phyloP scores from a whole-genome alignment of 2,888 invertebrate genomes.

The Acanthopleura granulata region DNA sequence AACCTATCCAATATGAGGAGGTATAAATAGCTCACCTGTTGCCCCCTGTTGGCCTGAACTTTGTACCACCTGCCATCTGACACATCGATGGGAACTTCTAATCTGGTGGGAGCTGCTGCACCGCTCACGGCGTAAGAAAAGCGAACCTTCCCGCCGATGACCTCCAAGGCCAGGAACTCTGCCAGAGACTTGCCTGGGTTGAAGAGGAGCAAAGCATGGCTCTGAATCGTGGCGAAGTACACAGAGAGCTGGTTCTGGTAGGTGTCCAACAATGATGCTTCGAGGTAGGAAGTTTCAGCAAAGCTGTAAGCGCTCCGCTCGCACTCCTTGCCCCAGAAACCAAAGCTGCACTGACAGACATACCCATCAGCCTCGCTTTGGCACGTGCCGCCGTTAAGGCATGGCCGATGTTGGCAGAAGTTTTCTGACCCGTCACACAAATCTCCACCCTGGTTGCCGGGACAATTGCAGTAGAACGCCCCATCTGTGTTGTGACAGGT shows the following conservation, averaged over 20 bases:
- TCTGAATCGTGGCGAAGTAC: constrained; percentile 88
- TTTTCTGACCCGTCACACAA: constrained; percentile 48
- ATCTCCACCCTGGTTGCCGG: constrained; percentile 51
- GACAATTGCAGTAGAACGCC: constrained; percentile 55
- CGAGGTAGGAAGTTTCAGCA: constrained; percentile 88
- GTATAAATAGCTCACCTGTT: constrained; percentile 44
- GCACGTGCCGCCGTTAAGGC: constrained; percentile 54
- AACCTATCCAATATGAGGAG: too few species aligned
- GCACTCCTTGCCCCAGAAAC: constrained; percentile 88
- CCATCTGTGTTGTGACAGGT: constrained; percentile 75
- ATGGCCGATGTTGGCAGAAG: constrained; percentile 51
- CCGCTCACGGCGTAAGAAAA: constrained; percentile 80
- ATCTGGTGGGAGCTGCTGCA: constrained; percentile 86
- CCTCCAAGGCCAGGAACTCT: constrained; percentile 92
- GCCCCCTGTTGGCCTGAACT: constrained; percentile 73
- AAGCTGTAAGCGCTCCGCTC: constrained; percentile 93
- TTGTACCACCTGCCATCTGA: constrained; percentile 93
- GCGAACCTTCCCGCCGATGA: constrained; percentile 84
- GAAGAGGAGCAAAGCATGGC: constrained; percentile 88
- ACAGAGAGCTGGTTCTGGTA: constrained; percentile 92
- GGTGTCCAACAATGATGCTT: constrained; percentile 82
- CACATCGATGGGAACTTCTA: constrained; percentile 78
- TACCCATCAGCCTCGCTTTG: constrained; percentile 77
- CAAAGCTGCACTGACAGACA: constrained; percentile 83
- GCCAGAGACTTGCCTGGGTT: constrained; percentile 84